Percentiles rank a stretch among this genome's conserved stretches.
Conservation (phyloP, 2,797 vertebrate genomes). For the Erithacus rubecula region DNA sequence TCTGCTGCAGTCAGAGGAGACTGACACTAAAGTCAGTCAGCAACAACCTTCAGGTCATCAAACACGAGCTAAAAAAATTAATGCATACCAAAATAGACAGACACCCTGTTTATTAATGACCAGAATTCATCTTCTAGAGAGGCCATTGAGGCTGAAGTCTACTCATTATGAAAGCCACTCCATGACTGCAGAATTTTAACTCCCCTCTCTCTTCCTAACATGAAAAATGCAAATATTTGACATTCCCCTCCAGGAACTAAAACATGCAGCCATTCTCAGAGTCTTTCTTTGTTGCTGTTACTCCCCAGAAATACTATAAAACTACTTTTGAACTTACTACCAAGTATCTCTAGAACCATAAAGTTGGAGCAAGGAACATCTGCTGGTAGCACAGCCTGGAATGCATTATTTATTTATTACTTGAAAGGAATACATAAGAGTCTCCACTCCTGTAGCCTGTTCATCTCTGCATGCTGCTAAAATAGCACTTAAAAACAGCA, state of each 20-base stretch:
- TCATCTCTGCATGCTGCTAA: neutral
- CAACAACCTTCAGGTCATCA: neutral
- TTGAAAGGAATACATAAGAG: neutral
- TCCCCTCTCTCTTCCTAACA: neutral
- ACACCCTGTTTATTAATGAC: neutral
- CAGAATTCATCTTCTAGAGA: neutral
- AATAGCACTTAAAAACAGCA: neutral
- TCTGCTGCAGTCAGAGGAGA: neutral
- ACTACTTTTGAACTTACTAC: neutral
- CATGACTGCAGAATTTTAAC: neutral
- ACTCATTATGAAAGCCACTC: neutral
- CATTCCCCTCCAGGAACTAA: neutral
- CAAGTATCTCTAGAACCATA: neutral
- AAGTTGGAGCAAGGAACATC: neutral
- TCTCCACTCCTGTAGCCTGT: neutral
- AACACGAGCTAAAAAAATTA: neutral
- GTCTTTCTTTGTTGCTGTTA: neutral
- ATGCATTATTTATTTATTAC: neutral
- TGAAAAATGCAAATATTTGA: neutral
- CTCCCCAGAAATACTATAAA: neutral
- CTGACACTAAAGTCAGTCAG: neutral
- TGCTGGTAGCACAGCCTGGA: neutral
- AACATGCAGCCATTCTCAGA: neutral
- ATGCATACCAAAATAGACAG: neutral
- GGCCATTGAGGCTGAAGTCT: neutral